These are phyloP conservation scores for Agonopterix subpropinquella DNA, from an alignment of 2,888 invertebrate species.

Conservation along the genomic window DNA sequence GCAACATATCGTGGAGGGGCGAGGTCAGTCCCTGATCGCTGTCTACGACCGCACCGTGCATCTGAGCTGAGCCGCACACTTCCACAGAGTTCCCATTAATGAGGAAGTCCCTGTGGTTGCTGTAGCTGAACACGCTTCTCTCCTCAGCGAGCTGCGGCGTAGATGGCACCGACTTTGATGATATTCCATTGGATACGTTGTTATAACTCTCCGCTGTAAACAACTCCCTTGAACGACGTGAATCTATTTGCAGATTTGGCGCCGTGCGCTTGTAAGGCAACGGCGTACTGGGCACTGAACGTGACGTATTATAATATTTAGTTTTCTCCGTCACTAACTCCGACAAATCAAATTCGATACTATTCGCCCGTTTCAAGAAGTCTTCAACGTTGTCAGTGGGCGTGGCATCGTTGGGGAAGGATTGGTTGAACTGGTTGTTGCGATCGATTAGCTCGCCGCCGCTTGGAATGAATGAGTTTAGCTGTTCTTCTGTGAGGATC, in stretches of 20 bases:
- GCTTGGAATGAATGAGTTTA: slow-evolving; percentile 58
- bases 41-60: slow-evolving; percentile 44
- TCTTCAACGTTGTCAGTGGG: slow-evolving; percentile 57
- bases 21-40: slow-evolving; percentile 43
- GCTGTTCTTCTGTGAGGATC: slow-evolving; percentile 53
- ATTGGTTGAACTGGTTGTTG: slow-evolving; percentile 45
- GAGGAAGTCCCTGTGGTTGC: slow-evolving; percentile 71
- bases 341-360: slow-evolving; percentile 61
- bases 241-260: slow-evolving; percentile 54
- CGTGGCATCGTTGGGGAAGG: slow-evolving; percentile 39
- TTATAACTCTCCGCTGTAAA: slow-evolving; percentile 46
- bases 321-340: slow-evolving; percentile 54
- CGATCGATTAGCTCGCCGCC: slow-evolving; percentile 47
- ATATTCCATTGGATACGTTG: slow-evolving; percentile 63
- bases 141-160: slow-evolving; percentile 76
- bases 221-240: slow-evolving; percentile 51
- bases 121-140: slow-evolving; percentile 75
- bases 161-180: slow-evolving; percentile 85
- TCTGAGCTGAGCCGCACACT: slow-evolving; percentile 39
- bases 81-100: slow-evolving; percentile 78
- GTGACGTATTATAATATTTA: slow-evolving; percentile 70
- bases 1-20: slow-evolving; percentile 59
- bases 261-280: slow-evolving; percentile 68
- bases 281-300: slow-evolving; percentile 83
- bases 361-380: slow-evolving; percentile 58